Conservation (phyloP, 2,797 vertebrate genomes). For the Cercopithecus hamlyni region DNA sequence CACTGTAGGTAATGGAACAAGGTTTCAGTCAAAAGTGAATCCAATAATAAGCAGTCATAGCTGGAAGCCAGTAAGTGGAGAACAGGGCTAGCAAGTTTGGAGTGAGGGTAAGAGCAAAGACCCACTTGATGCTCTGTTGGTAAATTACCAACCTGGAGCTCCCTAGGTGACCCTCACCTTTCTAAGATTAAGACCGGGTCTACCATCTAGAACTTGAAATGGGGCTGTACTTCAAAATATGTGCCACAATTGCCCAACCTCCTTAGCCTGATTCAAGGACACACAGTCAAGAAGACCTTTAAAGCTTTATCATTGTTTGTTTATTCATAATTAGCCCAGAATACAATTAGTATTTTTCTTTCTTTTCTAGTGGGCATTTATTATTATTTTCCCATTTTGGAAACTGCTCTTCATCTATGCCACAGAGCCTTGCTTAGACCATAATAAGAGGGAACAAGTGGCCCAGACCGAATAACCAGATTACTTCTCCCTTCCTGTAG, state of each 20-base stretch:
- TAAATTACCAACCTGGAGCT: neutral
- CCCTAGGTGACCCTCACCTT: neutral
- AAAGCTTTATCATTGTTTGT: neutral
- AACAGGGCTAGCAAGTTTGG: neutral
- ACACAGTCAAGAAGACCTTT: neutral
- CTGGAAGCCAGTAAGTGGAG: neutral
- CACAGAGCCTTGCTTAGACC: neutral
- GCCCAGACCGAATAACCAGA: neutral
- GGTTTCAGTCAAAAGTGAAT: neutral
- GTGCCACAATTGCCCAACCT: neutral
- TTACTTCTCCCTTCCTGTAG: neutral
- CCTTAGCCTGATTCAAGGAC: neutral
- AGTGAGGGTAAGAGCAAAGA: neutral
- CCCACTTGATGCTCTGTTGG: neutral
- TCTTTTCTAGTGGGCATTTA: neutral
- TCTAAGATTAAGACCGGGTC: neutral
- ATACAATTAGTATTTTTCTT: neutral
- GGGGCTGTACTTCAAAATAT: neutral
- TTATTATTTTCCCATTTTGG: neutral
- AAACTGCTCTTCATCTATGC: neutral
- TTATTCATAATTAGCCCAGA: neutral
- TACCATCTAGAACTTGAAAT: neutral
- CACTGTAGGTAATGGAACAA: neutral
- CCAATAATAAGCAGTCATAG: neutral
- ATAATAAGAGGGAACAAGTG: neutral